phyloP scores from a whole-genome alignment of 2,113 vertebrate genomes.

The Pygoscelis antarcticus region DNA sequence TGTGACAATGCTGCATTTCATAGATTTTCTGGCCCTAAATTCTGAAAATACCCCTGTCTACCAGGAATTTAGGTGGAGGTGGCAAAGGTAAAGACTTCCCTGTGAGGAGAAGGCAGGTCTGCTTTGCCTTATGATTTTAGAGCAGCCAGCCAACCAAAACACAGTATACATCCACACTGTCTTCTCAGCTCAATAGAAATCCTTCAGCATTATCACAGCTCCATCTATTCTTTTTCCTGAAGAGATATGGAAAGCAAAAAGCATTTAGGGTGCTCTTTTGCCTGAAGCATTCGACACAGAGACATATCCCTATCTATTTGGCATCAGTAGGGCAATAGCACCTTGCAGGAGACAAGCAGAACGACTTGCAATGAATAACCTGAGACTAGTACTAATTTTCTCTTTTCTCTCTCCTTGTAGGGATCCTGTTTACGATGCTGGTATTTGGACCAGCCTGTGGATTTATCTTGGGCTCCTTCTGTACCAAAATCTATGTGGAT shows the following conservation, averaged over 20 bases:
- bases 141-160: neutral
- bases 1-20: neutral
- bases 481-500: slow-evolving; percentile 98
- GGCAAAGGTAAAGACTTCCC: neutral
- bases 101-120: neutral
- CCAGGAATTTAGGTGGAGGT: neutral
- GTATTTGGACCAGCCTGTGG: slow-evolving; percentile 98
- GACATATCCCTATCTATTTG: neutral
- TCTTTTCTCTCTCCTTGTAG: slow-evolving; percentile 75
- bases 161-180: neutral
- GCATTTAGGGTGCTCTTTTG: neutral
- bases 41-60: neutral
- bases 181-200: neutral
- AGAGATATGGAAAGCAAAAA: neutral
- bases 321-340: neutral
- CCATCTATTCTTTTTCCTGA: neutral
- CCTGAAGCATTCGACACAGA: neutral
- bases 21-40: neutral
- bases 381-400: neutral
- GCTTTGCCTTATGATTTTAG: neutral
- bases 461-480: slow-evolving; percentile 97
- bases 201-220: neutral
- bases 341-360: neutral
- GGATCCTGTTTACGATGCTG: slow-evolving; percentile 97
- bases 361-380: neutral